These are phyloP conservation scores for Orgyia antiqua DNA, from an alignment of 2,888 invertebrate genomes.

Conservation along the genomic window DNA sequence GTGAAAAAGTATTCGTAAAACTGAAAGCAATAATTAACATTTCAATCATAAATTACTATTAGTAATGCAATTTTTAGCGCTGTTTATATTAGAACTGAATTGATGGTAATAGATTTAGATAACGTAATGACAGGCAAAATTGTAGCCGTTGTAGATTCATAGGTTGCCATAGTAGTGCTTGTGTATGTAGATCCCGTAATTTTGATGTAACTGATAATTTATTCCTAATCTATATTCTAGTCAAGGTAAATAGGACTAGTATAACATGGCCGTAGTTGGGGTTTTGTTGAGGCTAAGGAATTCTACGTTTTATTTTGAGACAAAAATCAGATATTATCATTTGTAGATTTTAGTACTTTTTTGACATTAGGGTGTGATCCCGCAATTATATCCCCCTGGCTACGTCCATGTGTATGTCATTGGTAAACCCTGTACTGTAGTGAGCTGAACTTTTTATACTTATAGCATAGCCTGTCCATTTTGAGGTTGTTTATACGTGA, in stretches of 20 bases:
- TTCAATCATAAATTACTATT: constrained; percentile 18
- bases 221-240: constrained; percentile 72
- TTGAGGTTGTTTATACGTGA: constrained; percentile 42
- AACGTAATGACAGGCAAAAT: constrained; percentile 15
- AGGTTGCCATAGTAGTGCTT: constrained; percentile 52
- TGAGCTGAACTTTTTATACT: constrained; percentile 29
- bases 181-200: constrained; percentile 48
- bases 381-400: too few species aligned
- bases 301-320: too few species aligned
- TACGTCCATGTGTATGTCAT: too few species aligned
- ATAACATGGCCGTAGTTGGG: too few species aligned
- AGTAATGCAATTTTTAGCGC: constrained; percentile 18
- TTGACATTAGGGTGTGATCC: too few species aligned
- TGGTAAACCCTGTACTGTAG: constrained; percentile 29
- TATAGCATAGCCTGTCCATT: constrained; percentile 14
- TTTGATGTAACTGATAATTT: constrained; percentile 58
- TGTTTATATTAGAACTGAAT: constrained; percentile 19
- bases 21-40: constrained; percentile 28
- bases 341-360: too few species aligned
- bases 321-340: too few species aligned
- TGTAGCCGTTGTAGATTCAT: constrained; percentile 34
- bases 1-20: constrained; percentile 11
- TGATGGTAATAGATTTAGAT: constrained; percentile 25
- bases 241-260: constrained; percentile 71
- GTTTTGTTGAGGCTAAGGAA: too few species aligned